Evolutionary conservation across 2,797 vertebrate species (phyloP).

Genomic region (Geotrypetes seraphini): DNA sequence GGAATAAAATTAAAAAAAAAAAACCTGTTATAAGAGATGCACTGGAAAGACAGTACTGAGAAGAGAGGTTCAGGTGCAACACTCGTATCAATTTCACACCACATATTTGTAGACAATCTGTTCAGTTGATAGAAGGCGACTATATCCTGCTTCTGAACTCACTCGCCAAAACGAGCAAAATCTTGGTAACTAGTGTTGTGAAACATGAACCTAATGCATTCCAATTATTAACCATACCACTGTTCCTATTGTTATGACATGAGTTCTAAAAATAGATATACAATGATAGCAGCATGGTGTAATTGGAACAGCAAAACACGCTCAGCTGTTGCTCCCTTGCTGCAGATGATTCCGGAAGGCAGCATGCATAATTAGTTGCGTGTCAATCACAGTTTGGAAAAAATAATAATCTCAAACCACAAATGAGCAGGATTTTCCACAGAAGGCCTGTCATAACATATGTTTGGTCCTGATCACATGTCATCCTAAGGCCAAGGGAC

Average conservation of each 20-base stretch:
- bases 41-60: conserved; percentile 18
- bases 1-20: conserved; percentile 10
- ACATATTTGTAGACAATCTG: conserved; percentile 1
- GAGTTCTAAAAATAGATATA: conserved; percentile 12
- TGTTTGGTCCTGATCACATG: conserved; percentile 20
- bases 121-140: neutral
- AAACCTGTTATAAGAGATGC: neutral
- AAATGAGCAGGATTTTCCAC: conserved; percentile 17
- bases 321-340: conserved; percentile 6
- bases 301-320: conserved; percentile 4
- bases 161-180: conserved; percentile 9
- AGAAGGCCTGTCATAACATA: conserved; percentile 25
- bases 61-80: conserved; percentile 2
- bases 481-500: conserved; percentile 22
- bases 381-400: neutral
- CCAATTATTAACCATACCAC: neutral
- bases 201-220: conserved; percentile 2
- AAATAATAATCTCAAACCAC: conserved; percentile 2
- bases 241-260: conserved; percentile 5
- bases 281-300: conserved; percentile 1
- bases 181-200: neutral
- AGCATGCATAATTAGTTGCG: conserved; percentile 1
- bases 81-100: neutral
- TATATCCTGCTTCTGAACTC: neutral
- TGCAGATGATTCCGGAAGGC: conserved; percentile 6